Percentiles rank a stretch among this genome's conserved stretches.
phyloP scores from a whole-genome alignment of 2,113 vertebrate species.

The Arvicanthis niloticus region DNA sequence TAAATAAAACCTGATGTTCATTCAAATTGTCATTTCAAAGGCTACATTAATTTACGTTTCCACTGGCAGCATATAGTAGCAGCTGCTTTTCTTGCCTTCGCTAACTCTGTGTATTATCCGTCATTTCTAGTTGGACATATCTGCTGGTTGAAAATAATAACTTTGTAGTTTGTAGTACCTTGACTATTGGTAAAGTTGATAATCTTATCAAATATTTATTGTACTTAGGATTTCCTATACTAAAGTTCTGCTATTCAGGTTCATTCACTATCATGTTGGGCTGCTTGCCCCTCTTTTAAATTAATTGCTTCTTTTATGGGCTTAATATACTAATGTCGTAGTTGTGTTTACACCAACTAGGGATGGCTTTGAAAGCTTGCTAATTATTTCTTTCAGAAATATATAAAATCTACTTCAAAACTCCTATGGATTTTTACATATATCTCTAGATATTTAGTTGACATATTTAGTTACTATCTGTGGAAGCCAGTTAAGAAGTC shows the following conservation, averaged over 20 bases:
- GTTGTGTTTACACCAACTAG: constrained; percentile 2
- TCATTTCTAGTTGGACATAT: constrained; percentile 34
- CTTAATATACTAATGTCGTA: constrained; percentile 21
- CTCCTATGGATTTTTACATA: not conserved
- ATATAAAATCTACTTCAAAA: not conserved
- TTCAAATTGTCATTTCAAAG: constrained; percentile 31
- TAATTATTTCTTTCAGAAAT: constrained; percentile 42
- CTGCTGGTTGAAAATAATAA: constrained; percentile 16
- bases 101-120: not conserved
- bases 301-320: constrained; percentile 19
- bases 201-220: constrained; percentile 40
- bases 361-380: not conserved
- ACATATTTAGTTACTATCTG: not conserved
- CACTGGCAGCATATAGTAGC: not conserved
- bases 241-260: constrained; percentile 5
- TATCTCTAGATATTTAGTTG: constrained; percentile 28
- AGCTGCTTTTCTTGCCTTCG: not conserved
- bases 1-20: constrained; percentile 17
- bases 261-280: constrained; percentile 12
- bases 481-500: not conserved
- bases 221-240: not conserved
- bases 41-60: not conserved
- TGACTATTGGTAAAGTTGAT: constrained; percentile 40
- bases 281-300: not conserved
- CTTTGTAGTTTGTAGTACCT: constrained; percentile 34